Evolutionary conservation across 2,797 vertebrate species (phyloP), one percentile per base, ranked within the genome.

Genomic region (Ara ararauna): DNA sequence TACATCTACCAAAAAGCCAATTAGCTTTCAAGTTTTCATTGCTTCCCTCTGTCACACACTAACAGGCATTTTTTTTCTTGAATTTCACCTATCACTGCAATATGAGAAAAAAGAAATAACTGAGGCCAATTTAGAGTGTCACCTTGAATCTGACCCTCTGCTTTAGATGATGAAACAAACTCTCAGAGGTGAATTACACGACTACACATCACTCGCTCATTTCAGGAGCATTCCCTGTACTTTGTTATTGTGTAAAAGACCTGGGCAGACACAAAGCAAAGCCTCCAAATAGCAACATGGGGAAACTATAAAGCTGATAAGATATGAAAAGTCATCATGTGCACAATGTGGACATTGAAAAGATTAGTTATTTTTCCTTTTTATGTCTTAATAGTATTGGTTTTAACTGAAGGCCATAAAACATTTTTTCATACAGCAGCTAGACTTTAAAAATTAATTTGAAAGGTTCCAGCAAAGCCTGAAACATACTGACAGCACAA

Each of bases 361-460:
- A 74, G 9, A 68, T 10, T 48, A 34, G 78, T 34, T 51, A 60
- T n/a, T 93, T 82, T 9, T 67, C 20, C 23, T 60, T 79, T 78
- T 76, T 40, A 73, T 58, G 14, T 72, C 48, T 48, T 64, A 64
- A 32, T 18, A 44, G 2, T 23, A 64, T 56, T 77, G n/a, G 12
- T 44, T 92, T 72, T 54, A 79, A 54, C 13, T 36, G 72, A 79
- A 87, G 8, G 66, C 18, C 3, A 1, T 60, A 72, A 68, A 68
- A 22, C 2, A 50, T 48, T 54, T 87, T 70, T 81, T 60, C 15
- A 76, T 15, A 44, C 8, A 89, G 40, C 13, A 54, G 26, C 5
- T 71, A 73, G 19, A 86, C 20, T 81, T 87, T 24, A 88, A 87
- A 94, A 95, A 62, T 32, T 65, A 24, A 77, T 83, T 89, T 82